phyloP scores from a whole-genome alignment of 2,113 vertebrate genomes.

The Okapia johnstoni region DNA sequence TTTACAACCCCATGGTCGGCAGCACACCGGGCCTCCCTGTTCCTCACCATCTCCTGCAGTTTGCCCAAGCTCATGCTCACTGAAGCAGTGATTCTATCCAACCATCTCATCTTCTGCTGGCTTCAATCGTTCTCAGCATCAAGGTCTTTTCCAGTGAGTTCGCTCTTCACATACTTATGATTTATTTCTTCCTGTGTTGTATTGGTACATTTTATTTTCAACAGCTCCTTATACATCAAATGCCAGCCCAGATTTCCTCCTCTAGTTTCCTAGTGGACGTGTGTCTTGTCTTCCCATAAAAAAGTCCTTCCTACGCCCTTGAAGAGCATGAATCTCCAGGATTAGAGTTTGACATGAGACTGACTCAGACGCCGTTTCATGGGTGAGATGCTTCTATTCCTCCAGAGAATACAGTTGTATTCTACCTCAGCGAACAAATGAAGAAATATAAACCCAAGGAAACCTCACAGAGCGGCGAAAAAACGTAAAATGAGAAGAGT shows the following conservation, averaged over 20 bases:
- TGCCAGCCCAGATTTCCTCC: neutral
- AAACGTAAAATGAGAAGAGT: neutral
- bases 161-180: neutral
- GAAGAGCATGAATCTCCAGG: neutral
- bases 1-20: neutral
- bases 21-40: neutral
- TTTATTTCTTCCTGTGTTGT: neutral
- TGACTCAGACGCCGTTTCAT: conserved; percentile 16
- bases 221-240: neutral
- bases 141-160: neutral
- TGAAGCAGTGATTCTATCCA: neutral
- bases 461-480: neutral
- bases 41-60: neutral
- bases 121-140: neutral
- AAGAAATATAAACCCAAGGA: neutral
- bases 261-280: neutral
- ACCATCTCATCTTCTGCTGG: neutral
- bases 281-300: neutral
- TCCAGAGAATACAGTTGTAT: neutral
- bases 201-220: neutral
- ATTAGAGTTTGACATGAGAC: neutral
- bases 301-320: neutral
- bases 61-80: neutral
- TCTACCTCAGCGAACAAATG: neutral
- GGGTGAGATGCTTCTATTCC: neutral